Base-by-base conservation (phyloP, 2,888 invertebrate species). In the Chymomyza procnemis region DNA sequence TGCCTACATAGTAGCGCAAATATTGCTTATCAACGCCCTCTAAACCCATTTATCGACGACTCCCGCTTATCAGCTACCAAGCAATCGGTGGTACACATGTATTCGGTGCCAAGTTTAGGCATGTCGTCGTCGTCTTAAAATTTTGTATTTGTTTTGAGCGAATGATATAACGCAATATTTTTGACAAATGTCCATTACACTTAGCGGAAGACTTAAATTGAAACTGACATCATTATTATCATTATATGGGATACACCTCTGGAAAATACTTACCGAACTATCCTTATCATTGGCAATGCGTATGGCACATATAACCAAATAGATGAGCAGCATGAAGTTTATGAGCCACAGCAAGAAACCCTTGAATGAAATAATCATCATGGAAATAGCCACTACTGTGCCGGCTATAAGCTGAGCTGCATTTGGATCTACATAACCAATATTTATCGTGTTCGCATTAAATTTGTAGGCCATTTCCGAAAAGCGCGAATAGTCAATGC, bases 311-410 rank as follows among this genome's bases (percentile, higher is more conserved):
- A 67, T 18, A 3, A 78, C 6, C 19, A 91, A 74, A 70, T 85
- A 88, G 63, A 87, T 59, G 47, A 89, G 69, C 21, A 91, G 70
- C 1, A 79, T 71, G 8, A 90, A 62, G 76, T 92, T 92, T 1
- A 91, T 78, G 8, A 91, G 34, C 91, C 91, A 92, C 47, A 92
- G 52, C n/a, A 91, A 66, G 73, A 90, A 92, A 12, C 92, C 92
- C 69, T 91, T 90, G 9, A 92, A 85, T 1, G 91, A 87, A 19
- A 92, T 78, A 12, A 90, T 78, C 89, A 91, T 85, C 87, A 92
- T 88, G 4, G 89, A 70, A 1, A 90, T 88, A 14, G 90, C 85
- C 1, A 88, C 87, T 3, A 88, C 82, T 71, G 83, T 81, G 0
- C 83, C 91, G 4, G 89, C 80, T 2, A 90, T 6, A 1, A 91